Evolutionary conservation across 2,888 invertebrate genomes (phyloP).

Genomic region (Serripes groenlandicus): DNA sequence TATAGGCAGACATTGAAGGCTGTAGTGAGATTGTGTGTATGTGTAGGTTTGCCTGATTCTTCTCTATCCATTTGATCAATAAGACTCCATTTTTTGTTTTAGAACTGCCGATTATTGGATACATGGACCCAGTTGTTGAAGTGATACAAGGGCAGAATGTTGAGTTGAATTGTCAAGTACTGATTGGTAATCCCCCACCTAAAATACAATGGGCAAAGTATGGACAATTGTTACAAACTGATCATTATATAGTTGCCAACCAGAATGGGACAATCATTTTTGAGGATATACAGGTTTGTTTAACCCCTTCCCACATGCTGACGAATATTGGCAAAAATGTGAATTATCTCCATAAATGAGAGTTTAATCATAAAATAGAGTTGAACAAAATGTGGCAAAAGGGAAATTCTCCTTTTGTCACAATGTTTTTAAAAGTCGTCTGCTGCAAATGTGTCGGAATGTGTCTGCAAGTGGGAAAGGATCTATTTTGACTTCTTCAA

Average conservation of each 20-base stretch:
- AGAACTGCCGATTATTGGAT: constrained; percentile 87
- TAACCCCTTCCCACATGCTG: background rate
- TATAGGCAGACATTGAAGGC: too few species aligned
- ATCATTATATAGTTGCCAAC: constrained; percentile 52
- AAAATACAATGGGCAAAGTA: constrained; percentile 86
- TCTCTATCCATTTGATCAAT: too few species aligned
- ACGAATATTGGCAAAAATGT: too few species aligned
- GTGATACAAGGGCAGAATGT: constrained; percentile 86
- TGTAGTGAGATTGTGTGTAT: too few species aligned
- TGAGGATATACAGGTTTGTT: constrained; percentile 75
- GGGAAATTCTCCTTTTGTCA: background rate
- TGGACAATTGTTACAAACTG: constrained; percentile 68
- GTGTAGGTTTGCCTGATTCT: too few species aligned
- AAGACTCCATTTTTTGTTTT: too few species aligned
- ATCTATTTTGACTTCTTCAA: too few species aligned
- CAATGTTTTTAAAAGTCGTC: too few species aligned
- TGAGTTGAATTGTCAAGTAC: constrained; percentile 86
- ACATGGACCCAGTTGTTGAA: constrained; percentile 86
- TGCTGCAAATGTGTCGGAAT: too few species aligned
- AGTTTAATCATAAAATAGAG: too few species aligned
- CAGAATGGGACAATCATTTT: constrained; percentile 83
- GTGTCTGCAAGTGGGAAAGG: too few species aligned
- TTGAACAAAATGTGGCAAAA: background rate
- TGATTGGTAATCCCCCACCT: constrained; percentile 86
- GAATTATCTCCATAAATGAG: too few species aligned